Conservation (phyloP, 2,888 invertebrate genomes). For the Trissolcus brochymenae region DNA sequence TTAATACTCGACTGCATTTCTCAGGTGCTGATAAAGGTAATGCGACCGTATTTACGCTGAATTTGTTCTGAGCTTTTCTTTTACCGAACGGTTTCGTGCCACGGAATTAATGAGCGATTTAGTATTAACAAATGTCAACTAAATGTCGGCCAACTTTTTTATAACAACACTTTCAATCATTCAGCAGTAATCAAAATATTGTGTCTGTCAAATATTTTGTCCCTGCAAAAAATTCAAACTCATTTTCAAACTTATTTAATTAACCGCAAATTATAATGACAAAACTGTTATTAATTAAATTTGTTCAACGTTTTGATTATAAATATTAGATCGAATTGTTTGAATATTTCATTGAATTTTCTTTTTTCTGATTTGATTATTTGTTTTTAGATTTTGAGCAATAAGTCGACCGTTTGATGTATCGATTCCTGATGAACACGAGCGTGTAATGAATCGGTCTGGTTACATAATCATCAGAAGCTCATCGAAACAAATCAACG, state of each 20-base stretch:
- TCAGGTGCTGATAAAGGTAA: constrained; percentile 39
- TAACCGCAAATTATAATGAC: neutral
- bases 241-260: neutral
- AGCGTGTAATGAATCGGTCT: constrained; percentile 14
- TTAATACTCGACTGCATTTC: constrained; percentile 40
- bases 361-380: neutral
- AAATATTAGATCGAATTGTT: no score
- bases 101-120: constrained; percentile 36
- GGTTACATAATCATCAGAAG: constrained; percentile 29
- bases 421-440: constrained; percentile 2
- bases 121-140: constrained; percentile 25
- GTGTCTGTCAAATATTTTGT: no score
- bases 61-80: constrained; percentile 41
- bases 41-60: constrained; percentile 36
- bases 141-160: constrained; percentile 15
- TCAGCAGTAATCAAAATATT: constrained; percentile 10
- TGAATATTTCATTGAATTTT: no score
- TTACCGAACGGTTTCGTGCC: constrained; percentile 21
- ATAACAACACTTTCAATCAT: neutral
- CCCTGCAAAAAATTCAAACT: neutral
- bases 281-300: no score
- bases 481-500: constrained; percentile 26
- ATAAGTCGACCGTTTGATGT: neutral
- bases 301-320: no score
- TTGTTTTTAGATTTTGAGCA: constrained; percentile 3